Conservation (phyloP, 37 sponge, comb jelly and placozoan genomes). For the Chondrosia reniformis region DNA sequence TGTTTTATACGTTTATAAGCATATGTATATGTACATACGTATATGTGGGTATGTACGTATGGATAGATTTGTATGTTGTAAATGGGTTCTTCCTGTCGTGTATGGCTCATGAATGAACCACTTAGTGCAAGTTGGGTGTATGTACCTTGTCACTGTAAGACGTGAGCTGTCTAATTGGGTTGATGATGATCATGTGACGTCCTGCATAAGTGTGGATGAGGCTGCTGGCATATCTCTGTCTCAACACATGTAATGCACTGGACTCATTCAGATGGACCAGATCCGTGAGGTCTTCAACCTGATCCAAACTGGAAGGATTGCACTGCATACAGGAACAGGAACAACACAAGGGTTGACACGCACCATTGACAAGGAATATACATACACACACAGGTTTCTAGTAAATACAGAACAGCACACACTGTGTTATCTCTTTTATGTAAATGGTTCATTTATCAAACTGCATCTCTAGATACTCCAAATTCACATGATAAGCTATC, state of each 20-base stretch:
- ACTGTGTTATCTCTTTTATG: no score
- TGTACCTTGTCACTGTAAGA: slow-evolving; percentile 82
- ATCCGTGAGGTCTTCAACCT: slow-evolving; percentile 88
- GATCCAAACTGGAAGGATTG: slow-evolving; percentile 74
- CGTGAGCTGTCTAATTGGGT: slow-evolving; percentile 80
- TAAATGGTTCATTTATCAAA: no score
- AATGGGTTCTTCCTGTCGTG: no score
- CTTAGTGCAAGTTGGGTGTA: not conserved
- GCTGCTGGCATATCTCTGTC: slow-evolving; percentile 87
- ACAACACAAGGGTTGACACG: no score
- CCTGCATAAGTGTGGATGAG: slow-evolving; percentile 98
- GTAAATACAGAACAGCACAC: no score
- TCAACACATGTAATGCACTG: slow-evolving; percentile 88
- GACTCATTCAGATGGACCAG: slow-evolving; percentile 91
- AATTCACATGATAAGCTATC: no score
- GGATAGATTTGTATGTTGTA: not conserved
- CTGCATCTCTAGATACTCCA: no score
- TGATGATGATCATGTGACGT: slow-evolving; percentile 88
- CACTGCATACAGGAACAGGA: slow-evolving; percentile 69
- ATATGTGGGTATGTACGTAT: not conserved
- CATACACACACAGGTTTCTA: slow-evolving; percentile 9
- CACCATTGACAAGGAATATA: no score
- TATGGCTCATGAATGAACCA: not conserved
- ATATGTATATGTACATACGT: not conserved
- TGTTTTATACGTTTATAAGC: not conserved